These are phyloP conservation scores for Hypercompe scribonia DNA, from an alignment of 2,888 invertebrate genomes.

Conservation along the genomic window DNA sequence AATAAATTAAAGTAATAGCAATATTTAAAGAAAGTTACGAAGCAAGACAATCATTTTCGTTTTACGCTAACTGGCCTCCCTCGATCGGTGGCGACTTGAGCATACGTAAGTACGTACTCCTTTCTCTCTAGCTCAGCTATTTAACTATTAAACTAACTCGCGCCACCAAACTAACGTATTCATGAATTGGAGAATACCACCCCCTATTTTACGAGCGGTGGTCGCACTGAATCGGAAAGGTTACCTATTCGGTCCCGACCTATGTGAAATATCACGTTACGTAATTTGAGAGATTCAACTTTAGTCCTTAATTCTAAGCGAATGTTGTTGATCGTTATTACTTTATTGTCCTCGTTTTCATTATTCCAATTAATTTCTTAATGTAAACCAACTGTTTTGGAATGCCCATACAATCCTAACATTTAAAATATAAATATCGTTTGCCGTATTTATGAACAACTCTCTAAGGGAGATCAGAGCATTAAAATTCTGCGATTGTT, in stretches of 20 bases:
- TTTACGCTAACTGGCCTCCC: conserved; percentile 50
- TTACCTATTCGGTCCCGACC: conserved; percentile 73
- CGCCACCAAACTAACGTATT: conserved; percentile 78
- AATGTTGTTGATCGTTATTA: conserved; percentile 38
- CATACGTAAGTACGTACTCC: conserved; percentile 58
- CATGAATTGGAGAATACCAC: conserved; percentile 80
- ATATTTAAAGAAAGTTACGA: conserved; percentile 23
- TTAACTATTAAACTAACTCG: conserved; percentile 82
- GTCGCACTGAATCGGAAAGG: conserved; percentile 80
- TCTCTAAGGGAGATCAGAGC: conserved; percentile 28
- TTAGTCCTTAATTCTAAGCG: conserved; percentile 37
- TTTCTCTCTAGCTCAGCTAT: conserved; percentile 68
- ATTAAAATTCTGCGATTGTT: conserved; percentile 45
- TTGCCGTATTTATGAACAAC: conserved; percentile 23
- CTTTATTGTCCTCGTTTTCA: conserved; percentile 19
- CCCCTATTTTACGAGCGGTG: conserved; percentile 79
- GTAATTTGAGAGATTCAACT: conserved; percentile 68
- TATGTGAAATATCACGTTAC: conserved; percentile 73
- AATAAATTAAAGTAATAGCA: conserved; percentile 9
- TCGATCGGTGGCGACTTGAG: conserved; percentile 47
- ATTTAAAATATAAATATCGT: conserved; percentile 24
- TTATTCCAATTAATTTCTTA: background rate
- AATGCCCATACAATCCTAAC: background rate
- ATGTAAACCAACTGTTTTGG: background rate
- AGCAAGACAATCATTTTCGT: conserved; percentile 43